A percentile compares a stretch with the other conserved stretches of the same genome.
Conservation (phyloP, 2,888 invertebrate genomes). For the Volucella inflata region DNA sequence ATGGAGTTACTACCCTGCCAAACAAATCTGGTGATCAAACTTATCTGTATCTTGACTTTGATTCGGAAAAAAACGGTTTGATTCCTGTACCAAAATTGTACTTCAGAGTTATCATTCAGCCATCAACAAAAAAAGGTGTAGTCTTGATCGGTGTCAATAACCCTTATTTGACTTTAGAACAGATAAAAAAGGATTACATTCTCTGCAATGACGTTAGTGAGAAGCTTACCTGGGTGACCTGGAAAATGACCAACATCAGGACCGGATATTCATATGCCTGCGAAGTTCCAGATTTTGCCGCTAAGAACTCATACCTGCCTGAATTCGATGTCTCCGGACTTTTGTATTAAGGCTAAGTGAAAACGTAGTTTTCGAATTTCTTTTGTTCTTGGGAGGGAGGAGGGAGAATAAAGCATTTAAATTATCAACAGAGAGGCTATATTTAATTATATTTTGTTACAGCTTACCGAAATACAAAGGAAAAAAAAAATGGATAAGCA, state of each 20-base stretch:
- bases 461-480: too few relatives aligned
- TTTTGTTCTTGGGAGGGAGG: too few relatives aligned
- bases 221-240: constrained; percentile 84
- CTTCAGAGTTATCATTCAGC: constrained; percentile 86
- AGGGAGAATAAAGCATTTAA: too few relatives aligned
- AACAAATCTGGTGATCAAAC: constrained; percentile 82
- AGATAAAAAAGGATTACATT: constrained; percentile 80
- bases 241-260: constrained; percentile 78
- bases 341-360: constrained; percentile 60
- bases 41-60: constrained; percentile 81
- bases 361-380: too few relatives aligned
- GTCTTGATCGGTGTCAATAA: constrained; percentile 85
- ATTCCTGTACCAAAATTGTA: constrained; percentile 85
- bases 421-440: too few relatives aligned
- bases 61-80: constrained; percentile 80
- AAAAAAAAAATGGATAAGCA: too few relatives aligned
- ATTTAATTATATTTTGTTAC: too few relatives aligned
- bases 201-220: constrained; percentile 84
- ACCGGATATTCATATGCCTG: constrained; percentile 82
- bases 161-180: constrained; percentile 78
- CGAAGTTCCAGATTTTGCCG: constrained; percentile 79
- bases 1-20: constrained; percentile 85
- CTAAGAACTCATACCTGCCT: constrained; percentile 78
- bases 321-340: constrained; percentile 56
- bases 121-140: constrained; percentile 83